Conservation (phyloP, 1,140 invertebrate genomes). For the Heterodera carotae region DNA sequence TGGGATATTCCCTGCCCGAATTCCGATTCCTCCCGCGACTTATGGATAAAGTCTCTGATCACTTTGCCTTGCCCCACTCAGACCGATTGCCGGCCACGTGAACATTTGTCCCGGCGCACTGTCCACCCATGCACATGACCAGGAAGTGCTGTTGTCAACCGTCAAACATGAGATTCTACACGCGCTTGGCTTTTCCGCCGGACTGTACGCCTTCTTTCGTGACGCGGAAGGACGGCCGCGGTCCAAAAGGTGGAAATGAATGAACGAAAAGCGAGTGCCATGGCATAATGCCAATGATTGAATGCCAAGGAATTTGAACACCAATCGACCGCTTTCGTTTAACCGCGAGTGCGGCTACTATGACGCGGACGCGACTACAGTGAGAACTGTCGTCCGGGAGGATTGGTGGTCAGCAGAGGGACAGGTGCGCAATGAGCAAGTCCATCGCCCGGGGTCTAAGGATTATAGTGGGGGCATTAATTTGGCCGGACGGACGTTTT, state of each 20-base stretch:
- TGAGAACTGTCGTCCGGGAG: slow-evolving; percentile 76
- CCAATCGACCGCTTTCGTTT: slow-evolving; percentile 54
- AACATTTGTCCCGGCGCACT: slow-evolving; percentile 95
- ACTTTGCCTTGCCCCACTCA: slow-evolving; percentile 67
- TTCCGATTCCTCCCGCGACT: too few relatives aligned
- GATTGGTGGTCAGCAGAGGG: slow-evolving; percentile 84
- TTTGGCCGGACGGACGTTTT: too few relatives aligned
- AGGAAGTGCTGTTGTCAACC: slow-evolving; percentile 88
- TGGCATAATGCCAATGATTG: background rate
- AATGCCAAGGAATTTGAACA: slow-evolving; percentile 24
- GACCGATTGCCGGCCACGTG: slow-evolving; percentile 95
- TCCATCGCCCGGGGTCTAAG: too few relatives aligned
- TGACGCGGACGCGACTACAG: slow-evolving; percentile 88
- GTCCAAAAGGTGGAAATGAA: slow-evolving; percentile 34
- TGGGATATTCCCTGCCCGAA: too few relatives aligned
- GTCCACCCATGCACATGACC: slow-evolving; percentile 85
- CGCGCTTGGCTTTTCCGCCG: slow-evolving; percentile 74
- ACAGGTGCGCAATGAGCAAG: too few relatives aligned
- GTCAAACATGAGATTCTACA: slow-evolving; percentile 99
- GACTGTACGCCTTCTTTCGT: slow-evolving; percentile 63
- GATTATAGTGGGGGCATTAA: too few relatives aligned
- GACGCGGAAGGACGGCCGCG: slow-evolving; percentile 45
- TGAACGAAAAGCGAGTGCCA: background rate
- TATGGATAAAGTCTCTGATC: too few relatives aligned
- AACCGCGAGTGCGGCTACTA: slow-evolving; percentile 70